Base-by-base conservation (phyloP, 2,113 vertebrate species). In the Gymnobelideus leadbeateri region DNA sequence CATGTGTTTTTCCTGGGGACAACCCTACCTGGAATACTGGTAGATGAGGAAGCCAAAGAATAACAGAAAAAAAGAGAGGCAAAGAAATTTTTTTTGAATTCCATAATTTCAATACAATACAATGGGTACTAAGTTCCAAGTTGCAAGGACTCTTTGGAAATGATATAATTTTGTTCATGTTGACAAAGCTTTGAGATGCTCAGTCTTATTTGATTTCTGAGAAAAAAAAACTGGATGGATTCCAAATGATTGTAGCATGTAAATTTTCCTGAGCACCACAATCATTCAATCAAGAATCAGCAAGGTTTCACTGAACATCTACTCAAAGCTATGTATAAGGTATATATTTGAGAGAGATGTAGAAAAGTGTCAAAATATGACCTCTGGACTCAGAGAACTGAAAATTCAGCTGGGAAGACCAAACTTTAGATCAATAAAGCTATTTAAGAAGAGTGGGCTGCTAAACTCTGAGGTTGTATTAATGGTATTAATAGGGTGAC, bases 361-460 rank as follows among this genome's bases (percentile, higher is more conserved):
- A 12, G 23, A 90, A 92, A 93, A 91, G 49, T 3, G 43, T 3
- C 90, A 28, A 93, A 4, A 90, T 54, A 21, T 26, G 53, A 92
- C 9, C 31, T 12, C 19, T 43, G 52, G 43, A 9, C 7, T 54
- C 1, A 28, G 91, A 92, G 91, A 90, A 50, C 23, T 93, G 51
- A 89, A 3, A 51, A 0, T 89, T 10, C 28, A 95, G 31, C 4
- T 51, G 68, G 51, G 25, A 92, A 94, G 3, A 89, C 19, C 55
- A 93, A 93, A 49, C 11, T 92, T 49, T 2, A 25, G n/a, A 84
- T 21, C 43, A 6, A 77, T 43, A 16, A 84, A 21, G 6, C 68
- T 54, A 90, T 95, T 57, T 46, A 93, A 94, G 54, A 90, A 91
- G 89, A 51, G 51, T 90, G 26, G n/a, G 57, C 47, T 51, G 26